These are phyloP conservation scores for Bubo scandiacus DNA, from an alignment of 2,113 vertebrate genomes.

Conservation along the genomic window DNA sequence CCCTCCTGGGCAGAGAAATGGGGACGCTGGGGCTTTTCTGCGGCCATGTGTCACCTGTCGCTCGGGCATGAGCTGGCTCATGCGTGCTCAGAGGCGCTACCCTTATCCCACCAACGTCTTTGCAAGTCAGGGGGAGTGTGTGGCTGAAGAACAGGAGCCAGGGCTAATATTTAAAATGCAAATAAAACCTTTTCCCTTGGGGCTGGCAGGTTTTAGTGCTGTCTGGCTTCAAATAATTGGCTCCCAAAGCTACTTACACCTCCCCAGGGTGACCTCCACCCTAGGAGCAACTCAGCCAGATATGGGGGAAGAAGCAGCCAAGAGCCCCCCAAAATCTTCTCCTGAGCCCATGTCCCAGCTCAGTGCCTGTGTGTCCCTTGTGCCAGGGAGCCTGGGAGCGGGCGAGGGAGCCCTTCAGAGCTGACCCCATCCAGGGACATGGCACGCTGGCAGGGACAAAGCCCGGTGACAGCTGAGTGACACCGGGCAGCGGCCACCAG, in stretches of 20 bases:
- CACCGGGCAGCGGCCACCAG: not conserved
- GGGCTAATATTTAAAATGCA: not conserved
- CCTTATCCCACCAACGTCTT: not conserved
- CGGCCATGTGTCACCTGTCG: rapidly evolving
- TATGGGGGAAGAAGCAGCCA: not conserved
- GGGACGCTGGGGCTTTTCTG: not conserved
- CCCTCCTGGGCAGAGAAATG: not conserved
- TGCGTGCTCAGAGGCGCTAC: not conserved
- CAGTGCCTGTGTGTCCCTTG: rapidly evolving
- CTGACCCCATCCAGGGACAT: rapidly evolving
- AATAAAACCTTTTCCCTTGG: not conserved
- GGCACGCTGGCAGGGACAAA: not conserved
- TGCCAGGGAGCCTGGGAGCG: not conserved
- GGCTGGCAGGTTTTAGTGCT: not conserved
- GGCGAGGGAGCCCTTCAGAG: not conserved
- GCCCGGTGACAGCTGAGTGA: not conserved
- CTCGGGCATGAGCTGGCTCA: not conserved
- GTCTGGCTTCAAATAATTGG: not conserved
- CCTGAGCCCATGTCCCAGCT: not conserved
- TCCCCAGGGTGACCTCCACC: not conserved
- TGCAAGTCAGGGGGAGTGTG: rapidly evolving
- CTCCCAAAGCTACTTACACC: not conserved
- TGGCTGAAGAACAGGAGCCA: not conserved
- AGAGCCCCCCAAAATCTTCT: not conserved
- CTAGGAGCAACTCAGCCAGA: rapidly evolving